Conservation (phyloP, 2,797 vertebrate genomes). For the Pteropus rufus region DNA sequence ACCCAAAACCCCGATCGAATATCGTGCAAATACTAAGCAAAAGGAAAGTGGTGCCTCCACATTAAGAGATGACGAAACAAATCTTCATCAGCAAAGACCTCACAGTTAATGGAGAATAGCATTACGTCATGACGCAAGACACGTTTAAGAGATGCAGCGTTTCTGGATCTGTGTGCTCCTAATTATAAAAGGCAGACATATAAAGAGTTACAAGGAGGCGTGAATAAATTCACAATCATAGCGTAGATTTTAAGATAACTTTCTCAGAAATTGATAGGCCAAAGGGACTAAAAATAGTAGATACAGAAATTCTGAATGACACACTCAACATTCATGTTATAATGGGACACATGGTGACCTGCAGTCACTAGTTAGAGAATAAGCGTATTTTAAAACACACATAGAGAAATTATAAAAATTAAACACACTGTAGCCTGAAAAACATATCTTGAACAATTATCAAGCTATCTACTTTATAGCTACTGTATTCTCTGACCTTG, state of each 20-base stretch:
- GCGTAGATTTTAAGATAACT: neutral
- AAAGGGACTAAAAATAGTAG: neutral
- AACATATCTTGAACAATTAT: neutral
- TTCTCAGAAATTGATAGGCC: neutral
- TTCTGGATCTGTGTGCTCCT: neutral
- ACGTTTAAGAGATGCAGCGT: neutral
- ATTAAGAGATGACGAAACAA: neutral
- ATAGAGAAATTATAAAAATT: neutral
- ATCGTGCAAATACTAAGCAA: neutral
- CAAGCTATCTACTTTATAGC: neutral
- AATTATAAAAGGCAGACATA: neutral
- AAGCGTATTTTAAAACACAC: neutral
- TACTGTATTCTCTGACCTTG: neutral
- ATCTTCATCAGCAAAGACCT: too few species aligned
- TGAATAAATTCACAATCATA: neutral
- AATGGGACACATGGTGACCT: neutral
- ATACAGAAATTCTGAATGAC: neutral
- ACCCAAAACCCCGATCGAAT: neutral
- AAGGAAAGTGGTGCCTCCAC: fast-evolving
- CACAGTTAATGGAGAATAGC: neutral
- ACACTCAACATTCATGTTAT: neutral
- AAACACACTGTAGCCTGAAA: neutral
- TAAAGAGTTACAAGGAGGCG: neutral
- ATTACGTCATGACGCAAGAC: neutral
- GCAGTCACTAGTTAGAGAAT: neutral